Percentiles rank a stretch among this genome's conserved stretches.
phyloP scores from a whole-genome alignment of 2,797 vertebrate genomes.

The Propithecus deckenii region DNA sequence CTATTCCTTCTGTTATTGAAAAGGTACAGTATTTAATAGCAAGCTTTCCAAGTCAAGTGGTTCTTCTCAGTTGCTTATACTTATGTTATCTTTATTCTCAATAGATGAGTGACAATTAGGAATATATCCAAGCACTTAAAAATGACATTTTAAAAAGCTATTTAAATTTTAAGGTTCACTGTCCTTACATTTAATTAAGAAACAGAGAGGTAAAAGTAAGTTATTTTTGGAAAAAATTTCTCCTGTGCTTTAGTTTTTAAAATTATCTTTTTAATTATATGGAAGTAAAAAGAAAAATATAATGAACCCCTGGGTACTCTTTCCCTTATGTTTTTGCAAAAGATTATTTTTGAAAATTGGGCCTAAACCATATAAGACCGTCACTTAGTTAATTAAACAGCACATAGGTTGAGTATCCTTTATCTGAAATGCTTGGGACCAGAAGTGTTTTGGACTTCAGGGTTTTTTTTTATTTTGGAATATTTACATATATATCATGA shows the following conservation, averaged over 20 bases:
- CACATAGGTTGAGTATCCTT: not conserved
- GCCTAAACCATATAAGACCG: not conserved
- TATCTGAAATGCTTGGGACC: not conserved
- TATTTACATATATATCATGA: not conserved
- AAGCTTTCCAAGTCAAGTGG: not conserved
- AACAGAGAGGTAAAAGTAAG: conserved; percentile 19
- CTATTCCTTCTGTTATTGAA: conserved; percentile 93
- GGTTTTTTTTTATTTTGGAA: not conserved
- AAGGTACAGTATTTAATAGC: conserved; percentile 87
- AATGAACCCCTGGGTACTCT: not conserved
- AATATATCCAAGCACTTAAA: conserved; percentile 18
- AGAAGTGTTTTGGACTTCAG: not conserved
- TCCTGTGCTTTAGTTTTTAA: not conserved
- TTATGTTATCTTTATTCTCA: conserved; percentile 19
- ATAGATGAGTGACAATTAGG: not conserved
- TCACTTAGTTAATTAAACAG: conserved; percentile 40
- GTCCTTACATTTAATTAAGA: conserved; percentile 29
- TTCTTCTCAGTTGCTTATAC: conserved; percentile 24
- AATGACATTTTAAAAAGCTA: conserved; percentile 3
- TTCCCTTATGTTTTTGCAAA: conserved; percentile 36
- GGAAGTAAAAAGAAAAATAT: conserved; percentile 13
- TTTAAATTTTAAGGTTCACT: not conserved
- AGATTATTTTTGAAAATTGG: conserved; percentile 27
- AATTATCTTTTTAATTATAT: conserved; percentile 27
- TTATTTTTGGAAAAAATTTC: conserved; percentile 21